A percentile compares a stretch with the other conserved stretches of the same genome.
Conservation (phyloP, 2,113 vertebrate genomes). For the Calidris pugnax region DNA sequence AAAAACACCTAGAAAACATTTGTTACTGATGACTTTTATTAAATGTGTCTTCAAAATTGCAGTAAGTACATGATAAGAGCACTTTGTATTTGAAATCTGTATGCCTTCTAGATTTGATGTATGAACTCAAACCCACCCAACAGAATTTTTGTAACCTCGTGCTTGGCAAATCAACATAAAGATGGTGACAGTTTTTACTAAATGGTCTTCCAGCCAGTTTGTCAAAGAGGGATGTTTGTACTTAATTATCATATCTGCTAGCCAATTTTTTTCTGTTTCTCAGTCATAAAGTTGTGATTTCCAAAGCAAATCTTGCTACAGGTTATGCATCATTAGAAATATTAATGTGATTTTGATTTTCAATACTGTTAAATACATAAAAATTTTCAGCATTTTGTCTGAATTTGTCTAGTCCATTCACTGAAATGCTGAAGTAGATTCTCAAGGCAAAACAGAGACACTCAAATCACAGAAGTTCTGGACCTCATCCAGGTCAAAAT, state of each 20-base stretch:
- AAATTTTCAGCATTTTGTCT: neutral
- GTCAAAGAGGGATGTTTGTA: neutral
- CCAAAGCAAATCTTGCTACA: neutral
- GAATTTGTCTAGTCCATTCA: neutral
- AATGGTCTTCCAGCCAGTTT: neutral
- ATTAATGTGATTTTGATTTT: neutral
- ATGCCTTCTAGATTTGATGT: neutral
- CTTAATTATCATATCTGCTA: neutral
- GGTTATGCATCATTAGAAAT: neutral
- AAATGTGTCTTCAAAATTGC: neutral
- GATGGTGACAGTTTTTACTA: neutral
- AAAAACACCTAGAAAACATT: neutral
- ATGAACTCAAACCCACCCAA: neutral
- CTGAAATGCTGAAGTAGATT: neutral
- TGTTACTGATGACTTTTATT: neutral
- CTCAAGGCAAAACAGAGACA: neutral
- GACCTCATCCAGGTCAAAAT: neutral
- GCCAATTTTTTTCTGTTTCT: neutral
- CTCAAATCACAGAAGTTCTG: neutral
- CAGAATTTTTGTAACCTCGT: neutral
- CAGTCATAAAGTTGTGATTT: neutral
- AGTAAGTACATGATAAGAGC: neutral
- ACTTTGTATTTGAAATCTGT: neutral
- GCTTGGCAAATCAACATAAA: neutral
- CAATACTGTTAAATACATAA: neutral